Conservation (phyloP, 2,888 invertebrate genomes). For the Stenoptilia bipunctidactyla region DNA sequence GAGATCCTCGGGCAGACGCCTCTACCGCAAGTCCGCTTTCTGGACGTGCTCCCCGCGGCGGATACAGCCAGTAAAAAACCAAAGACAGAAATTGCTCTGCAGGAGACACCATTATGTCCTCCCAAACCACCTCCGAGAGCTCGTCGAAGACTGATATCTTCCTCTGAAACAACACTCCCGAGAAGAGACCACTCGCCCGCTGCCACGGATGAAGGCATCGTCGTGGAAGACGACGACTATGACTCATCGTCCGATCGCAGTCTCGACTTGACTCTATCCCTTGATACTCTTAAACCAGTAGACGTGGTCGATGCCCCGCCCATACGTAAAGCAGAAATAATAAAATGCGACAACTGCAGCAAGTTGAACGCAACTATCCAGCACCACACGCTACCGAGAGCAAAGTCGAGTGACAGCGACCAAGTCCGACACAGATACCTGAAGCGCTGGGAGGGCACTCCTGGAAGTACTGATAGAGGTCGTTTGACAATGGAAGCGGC, state of each 20-base stretch:
- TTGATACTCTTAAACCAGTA: conserved; percentile 59
- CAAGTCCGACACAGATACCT: conserved; percentile 53
- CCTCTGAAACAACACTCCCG: conserved; percentile 48
- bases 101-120: conserved; percentile 42
- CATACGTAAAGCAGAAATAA: conserved; percentile 49
- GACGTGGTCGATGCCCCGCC: conserved; percentile 50
- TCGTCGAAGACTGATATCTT: conserved; percentile 48
- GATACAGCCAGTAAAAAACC: conserved; percentile 53
- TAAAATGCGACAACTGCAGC: conserved; percentile 60
- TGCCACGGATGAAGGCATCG: conserved; percentile 66
- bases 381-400: conserved; percentile 59
- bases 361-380: conserved; percentile 41
- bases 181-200: conserved; percentile 58
- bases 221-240: conserved; percentile 68
- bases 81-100: conserved; percentile 45
- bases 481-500: conserved; percentile 54
- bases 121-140: conserved; percentile 60
- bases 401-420: conserved; percentile 46
- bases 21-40: conserved; percentile 77
- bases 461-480: conserved; percentile 50
- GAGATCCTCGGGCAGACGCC: conserved; percentile 83
- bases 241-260: conserved; percentile 70
- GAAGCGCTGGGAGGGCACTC: conserved; percentile 58
- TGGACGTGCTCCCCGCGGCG: conserved; percentile 77
- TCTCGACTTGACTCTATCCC: conserved; percentile 62